Evolutionary conservation across 2,797 vertebrate genomes (phyloP).

Genomic region (Atherinosoma microstoma): DNA sequence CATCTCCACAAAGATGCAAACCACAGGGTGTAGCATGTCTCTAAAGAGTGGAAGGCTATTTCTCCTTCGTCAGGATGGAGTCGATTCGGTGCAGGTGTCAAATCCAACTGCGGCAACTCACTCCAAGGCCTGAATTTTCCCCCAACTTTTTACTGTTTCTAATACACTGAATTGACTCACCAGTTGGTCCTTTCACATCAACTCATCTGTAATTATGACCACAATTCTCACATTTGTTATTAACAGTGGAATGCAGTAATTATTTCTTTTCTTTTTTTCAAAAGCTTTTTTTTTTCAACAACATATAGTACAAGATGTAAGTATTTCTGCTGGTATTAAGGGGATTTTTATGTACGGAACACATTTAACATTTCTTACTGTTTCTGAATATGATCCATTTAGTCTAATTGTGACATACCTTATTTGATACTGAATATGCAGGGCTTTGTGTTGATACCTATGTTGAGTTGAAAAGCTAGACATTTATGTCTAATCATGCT

Average conservation of each 20-base stretch:
- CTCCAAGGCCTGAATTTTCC: background rate
- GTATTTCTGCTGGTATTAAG: background rate
- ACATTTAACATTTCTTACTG: background rate
- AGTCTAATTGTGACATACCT: too few relatives aligned
- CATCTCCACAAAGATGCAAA: slow-evolving; percentile 13
- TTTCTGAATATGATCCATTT: background rate
- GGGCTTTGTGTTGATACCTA: too few relatives aligned
- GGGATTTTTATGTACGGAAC: background rate
- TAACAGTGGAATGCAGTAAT: too few relatives aligned
- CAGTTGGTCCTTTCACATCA: background rate
- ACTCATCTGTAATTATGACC: background rate
- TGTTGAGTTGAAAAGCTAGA: too few relatives aligned
- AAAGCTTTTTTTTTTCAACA: background rate
- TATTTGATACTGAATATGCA: too few relatives aligned
- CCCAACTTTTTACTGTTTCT: background rate
- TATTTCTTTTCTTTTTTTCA: background rate
- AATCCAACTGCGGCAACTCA: background rate
- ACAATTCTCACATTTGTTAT: background rate
- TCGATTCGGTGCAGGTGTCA: background rate
- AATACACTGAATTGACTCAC: background rate
- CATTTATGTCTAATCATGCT: background rate
- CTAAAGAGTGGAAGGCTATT: background rate
- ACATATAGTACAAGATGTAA: background rate
- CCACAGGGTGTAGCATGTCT: slow-evolving; percentile 23
- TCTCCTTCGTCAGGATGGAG: background rate